Evolutionary conservation across 2,113 vertebrate genomes (phyloP), one percentile per base, ranked within the genome.

Genomic region (Pollimyrus isidori): DNA sequence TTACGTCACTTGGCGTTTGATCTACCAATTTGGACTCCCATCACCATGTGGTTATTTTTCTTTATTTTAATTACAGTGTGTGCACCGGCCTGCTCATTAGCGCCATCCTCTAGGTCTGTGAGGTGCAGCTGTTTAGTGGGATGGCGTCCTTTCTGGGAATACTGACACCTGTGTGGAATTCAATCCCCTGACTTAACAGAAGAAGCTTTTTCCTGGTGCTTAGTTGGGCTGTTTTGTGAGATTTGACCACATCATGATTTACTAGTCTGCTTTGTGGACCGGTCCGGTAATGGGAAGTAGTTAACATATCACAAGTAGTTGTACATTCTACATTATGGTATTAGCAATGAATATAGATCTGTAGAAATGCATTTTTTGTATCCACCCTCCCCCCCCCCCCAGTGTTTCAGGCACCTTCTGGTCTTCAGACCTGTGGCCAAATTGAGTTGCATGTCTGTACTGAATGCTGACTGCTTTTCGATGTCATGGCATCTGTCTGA

Each of bases 51-150:
- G 86, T 35, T 88, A 62, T 15, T 90, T 23, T 90, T 39, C 50
- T 39, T 56, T 56, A 56, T 88, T 92, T 91, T 92, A 92, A 92
- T 91, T 83, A 89, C 91, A 91, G 87, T 35, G 46, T 89, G 89
- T 89, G 87, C 89, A 84, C 58, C 9, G 19, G 89, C 84, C 42
- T 23, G 62, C 84, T 82, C 23, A 17, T 58, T 56, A 89, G 50
- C n/a, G 45, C 62, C 42, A 50, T 89, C 87, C 48, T 26, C 49
- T n/a, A 50, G 87, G 10, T 50, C 42, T 42, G 80, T 26, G 58
- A 5, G 83, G 56, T 87, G 65, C 89, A 89, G 89, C 62, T 89
- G 87, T 87, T 91, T 91, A 82, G 87, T 87, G 56, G 83, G 21
- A 19, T 83, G 48, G 52, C 53, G 52, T 73, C 86, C 26, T 87